phyloP scores from a whole-genome alignment of 2,888 invertebrate genomes.

The Adela reaumurella region DNA sequence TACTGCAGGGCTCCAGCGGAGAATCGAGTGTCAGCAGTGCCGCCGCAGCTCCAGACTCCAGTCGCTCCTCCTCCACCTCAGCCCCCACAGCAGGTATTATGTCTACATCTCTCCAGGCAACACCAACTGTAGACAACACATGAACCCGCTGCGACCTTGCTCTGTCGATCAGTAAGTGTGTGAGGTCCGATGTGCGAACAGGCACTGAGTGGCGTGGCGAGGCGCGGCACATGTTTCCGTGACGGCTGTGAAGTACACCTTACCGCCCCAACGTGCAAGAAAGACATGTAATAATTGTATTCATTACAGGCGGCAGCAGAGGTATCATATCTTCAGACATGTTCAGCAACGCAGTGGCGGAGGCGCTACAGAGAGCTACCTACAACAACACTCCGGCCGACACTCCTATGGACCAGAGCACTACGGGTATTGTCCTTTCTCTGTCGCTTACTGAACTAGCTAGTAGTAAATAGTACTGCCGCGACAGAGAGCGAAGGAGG shows the following conservation, averaged over 20 bases:
- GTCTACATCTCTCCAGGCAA: not conserved
- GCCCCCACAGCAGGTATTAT: not conserved
- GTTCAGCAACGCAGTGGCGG: conserved; percentile 74
- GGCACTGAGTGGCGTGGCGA: too few relatives aligned
- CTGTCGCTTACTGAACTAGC: too few relatives aligned
- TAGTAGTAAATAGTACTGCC: too few relatives aligned
- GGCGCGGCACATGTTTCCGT: too few relatives aligned
- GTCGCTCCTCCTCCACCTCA: not conserved
- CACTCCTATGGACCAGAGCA: conserved; percentile 37
- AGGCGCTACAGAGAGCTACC: conserved; percentile 52
- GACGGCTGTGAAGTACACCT: too few relatives aligned
- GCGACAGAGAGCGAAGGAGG: too few relatives aligned
- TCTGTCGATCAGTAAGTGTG: too few relatives aligned
- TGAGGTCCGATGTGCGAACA: too few relatives aligned
- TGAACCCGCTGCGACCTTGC: too few relatives aligned
- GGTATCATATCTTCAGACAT: conserved; percentile 69
- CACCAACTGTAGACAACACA: not conserved
- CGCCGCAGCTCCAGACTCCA: conserved; percentile 7
- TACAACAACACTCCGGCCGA: conserved; percentile 14
- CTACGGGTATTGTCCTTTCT: conserved; percentile 21
- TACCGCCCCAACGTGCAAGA: too few relatives aligned
- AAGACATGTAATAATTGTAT: too few relatives aligned
- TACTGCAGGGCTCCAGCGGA: conserved; percentile 24
- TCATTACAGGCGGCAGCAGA: conserved; percentile 18
- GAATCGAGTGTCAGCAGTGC: conserved; percentile 11